Evolutionary conservation across 1,140 invertebrate species (phyloP), one percentile per base, ranked within the genome.

Genomic region (Cylas formicarius): DNA sequence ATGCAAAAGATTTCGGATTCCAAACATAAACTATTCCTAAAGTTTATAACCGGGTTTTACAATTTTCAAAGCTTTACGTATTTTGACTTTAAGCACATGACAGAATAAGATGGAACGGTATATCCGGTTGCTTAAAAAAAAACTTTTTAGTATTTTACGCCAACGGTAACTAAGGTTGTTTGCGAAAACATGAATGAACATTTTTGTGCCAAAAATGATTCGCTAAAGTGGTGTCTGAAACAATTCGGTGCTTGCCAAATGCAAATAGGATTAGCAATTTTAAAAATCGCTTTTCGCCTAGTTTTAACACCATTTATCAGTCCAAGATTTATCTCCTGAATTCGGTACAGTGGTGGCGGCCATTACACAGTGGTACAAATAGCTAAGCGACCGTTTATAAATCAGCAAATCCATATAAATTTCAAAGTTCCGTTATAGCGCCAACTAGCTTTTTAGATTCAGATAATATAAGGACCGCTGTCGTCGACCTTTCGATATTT

Each of bases 351-450:
- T 46, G 44, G 44, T 46, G 40, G 44, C 40, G 44, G 44, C 44
- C 44, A 46, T 46, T 46, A 46, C 44, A 39, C 38, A 46, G 44
- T 46, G 44, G 44, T 46, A 46, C 44, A 46, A 46, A 46, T 46
- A 39, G 44, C 44, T 46, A 33, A 46, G 27, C 44, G 44, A n/a
- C 44, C 44, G 29, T 46, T 46, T 46, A 46, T 46, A 46, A 46
- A 46, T 46, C 44, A 46, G 44, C 27, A 29, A 46, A 39, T 32
- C 35, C 35, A 37, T n/a, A 46, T 46, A 46, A 46, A 46, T 46
- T 46, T 46, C 40, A 46, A 46, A 46, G 24, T 46, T 46, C 44
- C 44, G 40, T 46, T 39, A 46, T 31, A 37, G 44, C 35, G 44
- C 44, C 44, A 46, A 46, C 44, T 39, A 46, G 44, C 40, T 46